These are phyloP conservation scores for Prionchulus punctatus DNA, from an alignment of 2,888 invertebrate genomes.

Conservation along the genomic window DNA sequence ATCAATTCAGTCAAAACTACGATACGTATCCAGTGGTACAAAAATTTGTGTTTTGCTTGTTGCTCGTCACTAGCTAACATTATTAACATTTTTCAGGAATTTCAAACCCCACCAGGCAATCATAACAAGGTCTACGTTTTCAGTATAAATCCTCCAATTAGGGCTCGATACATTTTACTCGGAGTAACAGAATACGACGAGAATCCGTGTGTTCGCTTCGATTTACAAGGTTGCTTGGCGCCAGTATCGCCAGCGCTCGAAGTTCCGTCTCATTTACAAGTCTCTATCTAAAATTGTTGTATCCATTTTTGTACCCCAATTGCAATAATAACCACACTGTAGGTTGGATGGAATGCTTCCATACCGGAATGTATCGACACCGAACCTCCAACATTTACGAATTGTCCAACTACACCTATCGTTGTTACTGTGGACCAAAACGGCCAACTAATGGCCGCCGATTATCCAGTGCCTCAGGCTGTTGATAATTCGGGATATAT, in stretches of 20 bases:
- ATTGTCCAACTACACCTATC: conserved; percentile 82
- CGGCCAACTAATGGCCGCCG: conserved; percentile 64
- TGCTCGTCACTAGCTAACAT: too few relatives aligned
- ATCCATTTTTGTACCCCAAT: too few relatives aligned
- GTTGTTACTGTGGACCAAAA: conserved; percentile 70
- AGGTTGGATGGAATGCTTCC: conserved; percentile 32
- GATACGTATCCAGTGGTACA: conserved; percentile 79
- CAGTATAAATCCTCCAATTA: conserved; percentile 75
- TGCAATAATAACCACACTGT: conserved; percentile 5
- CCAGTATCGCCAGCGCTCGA: conserved; percentile 24
- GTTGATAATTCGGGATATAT: conserved; percentile 80
- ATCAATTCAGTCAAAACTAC: conserved; percentile 77
- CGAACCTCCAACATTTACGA: conserved; percentile 87
- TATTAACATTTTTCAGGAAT: conserved; percentile 39
- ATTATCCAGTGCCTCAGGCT: conserved; percentile 80
- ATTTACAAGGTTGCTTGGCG: conserved; percentile 76
- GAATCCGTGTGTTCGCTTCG: conserved; percentile 85
- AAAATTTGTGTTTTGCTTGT: too few relatives aligned
- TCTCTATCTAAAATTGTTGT: not conserved
- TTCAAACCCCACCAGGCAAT: conserved; percentile 41
- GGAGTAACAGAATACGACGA: conserved; percentile 92
- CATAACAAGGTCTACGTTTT: conserved; percentile 93
- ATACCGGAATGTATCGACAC: conserved; percentile 47
- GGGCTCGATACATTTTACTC: conserved; percentile 78
- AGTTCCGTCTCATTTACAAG: conserved; percentile 23